These are phyloP conservation scores for Coranthus polyacanthus DNA, from an alignment of 2,797 vertebrate species.

Conservation along the genomic window DNA sequence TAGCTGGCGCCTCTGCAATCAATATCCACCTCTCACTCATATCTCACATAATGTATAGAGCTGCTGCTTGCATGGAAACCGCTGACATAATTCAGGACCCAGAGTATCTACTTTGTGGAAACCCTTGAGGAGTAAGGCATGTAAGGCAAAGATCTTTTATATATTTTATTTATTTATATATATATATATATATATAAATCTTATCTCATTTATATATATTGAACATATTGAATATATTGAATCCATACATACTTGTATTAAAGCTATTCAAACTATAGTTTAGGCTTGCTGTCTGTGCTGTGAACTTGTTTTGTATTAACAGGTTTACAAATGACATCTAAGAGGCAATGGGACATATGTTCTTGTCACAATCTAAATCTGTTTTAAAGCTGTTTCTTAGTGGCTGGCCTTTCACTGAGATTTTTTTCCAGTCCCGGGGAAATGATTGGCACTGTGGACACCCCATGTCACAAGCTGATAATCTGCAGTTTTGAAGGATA, in stretches of 20 bases:
- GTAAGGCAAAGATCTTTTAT: too few species aligned
- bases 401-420: background rate
- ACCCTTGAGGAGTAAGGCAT: background rate
- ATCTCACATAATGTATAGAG: constrained; percentile 32
- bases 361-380: constrained; percentile 7
- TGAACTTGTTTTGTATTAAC: background rate
- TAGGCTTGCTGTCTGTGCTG: too few species aligned
- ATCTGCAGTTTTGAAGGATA: constrained; percentile 55
- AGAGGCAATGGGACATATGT: background rate
- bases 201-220: too few species aligned
- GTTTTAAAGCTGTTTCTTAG: constrained; percentile 18
- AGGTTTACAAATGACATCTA: background rate
- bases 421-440: constrained; percentile 22
- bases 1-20: constrained; percentile 50
- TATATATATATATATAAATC: too few species aligned
- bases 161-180: too few species aligned
- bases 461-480: constrained; percentile 38
- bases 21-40: constrained; percentile 52
- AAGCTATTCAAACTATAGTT: too few species aligned
- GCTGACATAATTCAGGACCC: background rate
- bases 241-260: too few species aligned
- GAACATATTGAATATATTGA: too few species aligned
- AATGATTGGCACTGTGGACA: constrained; percentile 24
- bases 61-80: constrained; percentile 24
- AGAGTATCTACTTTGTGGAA: constrained; percentile 3